phyloP scores from a whole-genome alignment of 1,140 invertebrate genomes.

The Stenopsyche tienmushanensis region DNA sequence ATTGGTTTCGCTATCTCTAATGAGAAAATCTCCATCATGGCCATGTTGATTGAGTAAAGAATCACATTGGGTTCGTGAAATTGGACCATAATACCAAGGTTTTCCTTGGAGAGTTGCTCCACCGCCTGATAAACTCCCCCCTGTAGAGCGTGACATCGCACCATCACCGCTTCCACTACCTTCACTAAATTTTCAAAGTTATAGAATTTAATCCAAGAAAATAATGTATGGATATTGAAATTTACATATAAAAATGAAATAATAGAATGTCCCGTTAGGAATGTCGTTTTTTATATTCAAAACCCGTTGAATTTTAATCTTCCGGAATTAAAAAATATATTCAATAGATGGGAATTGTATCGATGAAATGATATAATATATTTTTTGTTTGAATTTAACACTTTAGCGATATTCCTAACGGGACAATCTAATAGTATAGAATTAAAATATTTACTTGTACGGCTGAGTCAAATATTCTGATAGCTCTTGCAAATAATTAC shows the following conservation, averaged over 20 bases:
- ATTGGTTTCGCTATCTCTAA: conserved; percentile 98
- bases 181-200: conserved; percentile 38
- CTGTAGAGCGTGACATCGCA: conserved; percentile 39
- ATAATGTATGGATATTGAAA: background rate
- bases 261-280: background rate
- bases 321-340: too few relatives aligned
- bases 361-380: too few relatives aligned
- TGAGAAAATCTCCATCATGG: conserved; percentile 96
- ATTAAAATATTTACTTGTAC: conserved; percentile 58
- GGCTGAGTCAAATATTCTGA: conserved; percentile 85
- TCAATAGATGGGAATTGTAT: too few relatives aligned
- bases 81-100: conserved; percentile 96
- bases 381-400: too few relatives aligned
- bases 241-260: background rate
- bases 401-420: too few relatives aligned
- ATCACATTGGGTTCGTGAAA: conserved; percentile 94
- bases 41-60: conserved; percentile 90
- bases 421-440: too few relatives aligned
- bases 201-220: too few relatives aligned
- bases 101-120: conserved; percentile 59
- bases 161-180: conserved; percentile 42
- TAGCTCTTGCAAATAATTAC: conserved; percentile 93
- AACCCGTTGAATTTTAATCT: too few relatives aligned
- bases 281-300: too few relatives aligned
- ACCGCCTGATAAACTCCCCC: conserved; percentile 44